Conservation (phyloP, 35 echinoderm and acorn worm genomes). For the Strongylocentrotus purpuratus region DNA sequence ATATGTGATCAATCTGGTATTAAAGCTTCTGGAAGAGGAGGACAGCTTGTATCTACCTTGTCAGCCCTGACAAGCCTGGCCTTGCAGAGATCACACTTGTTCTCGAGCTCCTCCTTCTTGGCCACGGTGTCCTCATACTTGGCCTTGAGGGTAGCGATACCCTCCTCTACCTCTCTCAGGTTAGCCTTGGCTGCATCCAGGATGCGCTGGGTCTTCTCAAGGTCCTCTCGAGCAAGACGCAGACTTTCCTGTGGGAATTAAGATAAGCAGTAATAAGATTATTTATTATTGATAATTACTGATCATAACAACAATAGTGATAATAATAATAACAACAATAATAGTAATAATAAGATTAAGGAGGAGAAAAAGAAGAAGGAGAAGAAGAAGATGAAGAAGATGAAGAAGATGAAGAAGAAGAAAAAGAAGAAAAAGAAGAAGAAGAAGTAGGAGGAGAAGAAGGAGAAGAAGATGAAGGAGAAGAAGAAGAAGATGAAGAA, state of each 20-base stretch:
- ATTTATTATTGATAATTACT: neutral
- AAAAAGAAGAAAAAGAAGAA: too few species aligned
- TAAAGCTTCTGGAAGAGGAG: too few species aligned
- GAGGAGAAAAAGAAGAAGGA: too few species aligned
- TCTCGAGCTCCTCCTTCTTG: constrained; percentile 97
- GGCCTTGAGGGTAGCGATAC: constrained; percentile 95
- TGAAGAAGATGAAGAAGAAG: too few species aligned
- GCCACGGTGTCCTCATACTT: constrained; percentile 96
- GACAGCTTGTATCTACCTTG: constrained; percentile 63
- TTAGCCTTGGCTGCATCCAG: constrained; percentile 82
- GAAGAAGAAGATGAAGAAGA: too few species aligned
- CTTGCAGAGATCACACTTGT: constrained; percentile 90
- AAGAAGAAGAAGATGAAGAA: too few species aligned
- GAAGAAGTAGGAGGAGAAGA: too few species aligned
- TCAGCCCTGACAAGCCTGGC: constrained; percentile 91
- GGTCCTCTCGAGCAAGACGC: constrained; percentile 70
- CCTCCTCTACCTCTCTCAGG: constrained; percentile 91
- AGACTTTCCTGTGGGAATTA: constrained; percentile 73
- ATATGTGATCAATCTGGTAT: too few species aligned
- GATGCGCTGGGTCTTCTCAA: constrained; percentile 90
- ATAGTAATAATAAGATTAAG: too few species aligned
- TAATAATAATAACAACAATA: too few species aligned
- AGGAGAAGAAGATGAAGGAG: too few species aligned
- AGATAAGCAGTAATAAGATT: neutral
- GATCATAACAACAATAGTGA: too few species aligned